Percentiles rank a stretch among this genome's conserved stretches.
Conservation (phyloP, 2,113 vertebrate genomes). For the Bettongia penicillata region DNA sequence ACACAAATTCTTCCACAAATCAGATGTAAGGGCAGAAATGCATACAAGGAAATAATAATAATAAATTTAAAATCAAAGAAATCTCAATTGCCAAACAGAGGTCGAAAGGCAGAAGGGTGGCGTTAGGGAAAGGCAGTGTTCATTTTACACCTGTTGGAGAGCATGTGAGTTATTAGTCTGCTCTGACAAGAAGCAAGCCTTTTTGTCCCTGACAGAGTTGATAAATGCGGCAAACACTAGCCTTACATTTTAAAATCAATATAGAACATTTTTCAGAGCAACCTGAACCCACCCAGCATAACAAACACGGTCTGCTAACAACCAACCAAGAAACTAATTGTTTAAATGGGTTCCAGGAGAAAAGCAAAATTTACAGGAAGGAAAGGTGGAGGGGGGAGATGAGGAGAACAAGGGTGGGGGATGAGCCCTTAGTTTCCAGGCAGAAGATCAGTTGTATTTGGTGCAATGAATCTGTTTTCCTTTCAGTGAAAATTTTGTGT, state of each 20-base stretch:
- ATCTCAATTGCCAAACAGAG: conserved; percentile 13
- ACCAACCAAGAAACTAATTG: conserved; percentile 50
- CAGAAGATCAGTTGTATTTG: conserved; percentile 40
- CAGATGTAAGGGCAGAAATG: conserved; percentile 52
- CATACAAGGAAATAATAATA: conserved; percentile 22
- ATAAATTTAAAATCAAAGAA: conserved; percentile 8
- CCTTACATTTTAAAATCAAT: conserved; percentile 73
- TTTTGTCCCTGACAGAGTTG: conserved; percentile 68
- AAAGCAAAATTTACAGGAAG: conserved; percentile 34
- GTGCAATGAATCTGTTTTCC: conserved; percentile 45
- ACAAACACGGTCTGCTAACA: conserved; percentile 41
- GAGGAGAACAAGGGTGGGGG: neutral
- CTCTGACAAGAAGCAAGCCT: conserved; percentile 67
- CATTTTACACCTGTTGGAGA: conserved; percentile 64
- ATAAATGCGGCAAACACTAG: conserved; percentile 56
- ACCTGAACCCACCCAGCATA: conserved; percentile 47
- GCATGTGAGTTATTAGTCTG: conserved; percentile 65
- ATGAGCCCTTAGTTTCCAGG: neutral
- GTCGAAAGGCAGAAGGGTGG: conserved; percentile 3
- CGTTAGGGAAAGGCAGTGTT: conserved; percentile 15
- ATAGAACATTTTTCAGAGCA: conserved; percentile 58
- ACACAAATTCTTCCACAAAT: neutral
- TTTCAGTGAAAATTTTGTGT: neutral
- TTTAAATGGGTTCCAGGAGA: conserved; percentile 57
- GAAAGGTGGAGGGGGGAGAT: conserved; percentile 11